These are phyloP conservation scores for Drosophila obscura DNA, from an alignment of 1,140 invertebrate genomes.

Conservation along the genomic window DNA sequence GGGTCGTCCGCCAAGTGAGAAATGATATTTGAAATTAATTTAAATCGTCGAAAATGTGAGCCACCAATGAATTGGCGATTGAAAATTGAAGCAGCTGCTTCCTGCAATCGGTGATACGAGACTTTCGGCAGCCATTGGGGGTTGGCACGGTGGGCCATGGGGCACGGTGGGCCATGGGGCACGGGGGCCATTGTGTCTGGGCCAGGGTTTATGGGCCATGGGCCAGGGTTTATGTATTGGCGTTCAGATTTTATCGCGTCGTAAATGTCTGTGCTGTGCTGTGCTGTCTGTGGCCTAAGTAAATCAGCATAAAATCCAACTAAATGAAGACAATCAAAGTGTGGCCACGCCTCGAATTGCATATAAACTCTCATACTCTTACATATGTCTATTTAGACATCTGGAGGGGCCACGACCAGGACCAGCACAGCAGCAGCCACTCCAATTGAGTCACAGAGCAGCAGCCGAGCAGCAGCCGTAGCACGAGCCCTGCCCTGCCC, in stretches of 20 bases:
- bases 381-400: conserved; percentile 46
- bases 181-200: conserved; percentile 45
- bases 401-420: neutral
- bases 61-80: conserved; percentile 50
- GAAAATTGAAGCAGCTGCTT: conserved; percentile 44
- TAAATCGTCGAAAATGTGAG: conserved; percentile 73
- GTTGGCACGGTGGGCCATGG: too few relatives aligned
- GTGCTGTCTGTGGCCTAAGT: conserved; percentile 67
- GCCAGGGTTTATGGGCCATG: conserved; percentile 40
- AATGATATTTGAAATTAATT: conserved; percentile 80
- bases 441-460: conserved; percentile 68
- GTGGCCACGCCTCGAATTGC: conserved; percentile 64
- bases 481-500: conserved; percentile 34
- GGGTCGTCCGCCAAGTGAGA: conserved; percentile 58
- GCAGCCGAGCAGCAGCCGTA: conserved; percentile 15
- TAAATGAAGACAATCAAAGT: conserved; percentile 82
- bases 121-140: conserved; percentile 4
- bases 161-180: neutral
- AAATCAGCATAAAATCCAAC: conserved; percentile 82
- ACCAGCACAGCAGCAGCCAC: conserved; percentile 12
- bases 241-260: conserved; percentile 75
- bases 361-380: conserved; percentile 26
- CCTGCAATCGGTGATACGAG: conserved; percentile 6
- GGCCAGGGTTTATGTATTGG: conserved; percentile 44
- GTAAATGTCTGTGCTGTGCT: conserved; percentile 54